Evolutionary conservation across 2,113 vertebrate species (phyloP), one percentile per base, ranked within the genome.

Genomic region (Fulica atra): DNA sequence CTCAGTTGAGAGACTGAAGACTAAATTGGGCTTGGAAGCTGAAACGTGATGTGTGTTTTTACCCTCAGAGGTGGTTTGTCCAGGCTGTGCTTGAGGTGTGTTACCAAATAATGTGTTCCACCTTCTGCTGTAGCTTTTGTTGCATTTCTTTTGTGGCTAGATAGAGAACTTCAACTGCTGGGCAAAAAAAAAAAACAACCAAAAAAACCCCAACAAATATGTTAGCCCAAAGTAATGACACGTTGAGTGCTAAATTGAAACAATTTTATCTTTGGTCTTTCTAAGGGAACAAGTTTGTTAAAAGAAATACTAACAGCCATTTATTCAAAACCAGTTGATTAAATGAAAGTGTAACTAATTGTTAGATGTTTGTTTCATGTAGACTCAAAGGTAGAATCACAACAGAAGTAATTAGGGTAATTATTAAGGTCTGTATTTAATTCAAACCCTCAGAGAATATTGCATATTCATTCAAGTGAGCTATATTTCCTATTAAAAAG

Each of bases 371-470:
- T 97, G 94, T 97, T 95, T 97, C 97, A 94, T 95, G 92, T 95
- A 76, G 95, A 93, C 81, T 96, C 97, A 96, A 96, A 98, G 97
- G 97, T 97, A 90, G 94, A 97, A 97, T 97, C 96, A 92, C 93
- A 97, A 91, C 96, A 97, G 96, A 97, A 93, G 88, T 97, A 96
- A 97, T 97, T 95, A 95, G 93, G 92, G 96, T 97, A 92, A 97
- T 97, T 97, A 97, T 97, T 97, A 97, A 96, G 85, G 92, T 94
- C 95, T 95, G 96, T 88, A 57, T 96, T 97, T 97, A 96, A 97
- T 95, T 97, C 94, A 66, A 81, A 95, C 86, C 89, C 93, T 93
- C 73, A 72, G 94, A 93, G 88, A 97, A 94, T 88, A 91, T 84
- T 96, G 63, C 80, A 68, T 88, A 70, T 92, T 97, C 91, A 92